A percentile compares a stretch with the other conserved stretches of the same genome.
Evolutionary conservation across 2,888 invertebrate species (phyloP).

Genomic region (Dilophus febrilis): DNA sequence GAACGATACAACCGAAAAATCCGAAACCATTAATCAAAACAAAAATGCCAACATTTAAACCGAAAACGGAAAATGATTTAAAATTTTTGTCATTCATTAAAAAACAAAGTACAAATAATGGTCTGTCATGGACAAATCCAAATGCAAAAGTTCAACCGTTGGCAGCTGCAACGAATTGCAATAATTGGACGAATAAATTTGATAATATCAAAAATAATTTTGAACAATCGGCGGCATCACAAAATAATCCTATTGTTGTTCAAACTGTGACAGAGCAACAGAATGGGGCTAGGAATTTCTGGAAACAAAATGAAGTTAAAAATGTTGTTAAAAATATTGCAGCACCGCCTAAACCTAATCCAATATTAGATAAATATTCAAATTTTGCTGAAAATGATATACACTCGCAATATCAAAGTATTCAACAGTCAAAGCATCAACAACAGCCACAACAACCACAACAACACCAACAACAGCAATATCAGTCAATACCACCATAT

Average conservation of each 20-base stretch:
- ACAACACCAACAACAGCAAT: background rate
- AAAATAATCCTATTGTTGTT: slow-evolving; percentile 23
- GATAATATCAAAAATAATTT: slow-evolving; percentile 70
- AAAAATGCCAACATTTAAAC: slow-evolving; percentile 49
- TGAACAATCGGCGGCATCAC: slow-evolving; percentile 34
- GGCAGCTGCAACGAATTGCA: slow-evolving; percentile 19
- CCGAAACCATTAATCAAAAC: slow-evolving; percentile 16
- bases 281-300: slow-evolving; percentile 39
- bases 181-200: slow-evolving; percentile 69
- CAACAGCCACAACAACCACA: too few species aligned
- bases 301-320: slow-evolving; percentile 38
- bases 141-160: slow-evolving; percentile 13
- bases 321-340: background rate
- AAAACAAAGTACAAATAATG: slow-evolving; percentile 43
- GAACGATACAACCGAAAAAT: slow-evolving; percentile 38
- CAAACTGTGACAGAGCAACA: slow-evolving; percentile 15
- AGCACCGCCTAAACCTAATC: background rate
- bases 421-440: too few species aligned
- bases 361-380: background rate
- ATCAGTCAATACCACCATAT: too few species aligned
- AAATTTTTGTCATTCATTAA: slow-evolving; percentile 72
- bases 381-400: too few species aligned
- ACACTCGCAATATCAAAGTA: too few species aligned
- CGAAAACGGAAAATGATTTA: slow-evolving; percentile 70
- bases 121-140: slow-evolving; percentile 24